Conservation (phyloP, 2,888 invertebrate genomes). For the Cryptocephalus moraei region DNA sequence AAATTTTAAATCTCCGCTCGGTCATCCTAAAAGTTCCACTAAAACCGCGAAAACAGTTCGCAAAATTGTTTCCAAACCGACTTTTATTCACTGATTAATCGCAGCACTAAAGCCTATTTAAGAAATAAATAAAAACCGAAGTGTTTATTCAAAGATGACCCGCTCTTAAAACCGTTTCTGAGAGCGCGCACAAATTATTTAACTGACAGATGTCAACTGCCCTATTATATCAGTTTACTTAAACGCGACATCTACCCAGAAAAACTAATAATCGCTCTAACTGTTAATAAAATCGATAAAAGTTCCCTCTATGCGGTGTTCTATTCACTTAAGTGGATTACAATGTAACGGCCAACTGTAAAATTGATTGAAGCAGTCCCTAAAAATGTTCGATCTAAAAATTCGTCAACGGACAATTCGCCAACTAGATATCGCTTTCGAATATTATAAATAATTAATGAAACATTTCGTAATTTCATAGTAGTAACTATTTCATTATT, state of each 20-base stretch:
- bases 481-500: no score
- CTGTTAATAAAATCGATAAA: no score
- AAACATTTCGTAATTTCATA: no score
- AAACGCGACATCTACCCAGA: not conserved
- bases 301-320: no score
- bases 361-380: no score
- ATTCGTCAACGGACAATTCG: no score
- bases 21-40: slow-evolving; percentile 39
- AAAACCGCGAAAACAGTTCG: not conserved
- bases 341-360: no score
- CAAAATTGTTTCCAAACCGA: not conserved
- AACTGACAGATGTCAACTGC: not conserved
- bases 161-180: not conserved
- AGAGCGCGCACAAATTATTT: not conserved
- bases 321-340: no score
- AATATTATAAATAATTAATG: no score
- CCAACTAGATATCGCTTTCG: no score
- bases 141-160: not conserved
- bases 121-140: not conserved
- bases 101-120: not conserved
- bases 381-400: no score
- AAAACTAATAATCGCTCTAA: no score
- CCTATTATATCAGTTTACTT: not conserved
- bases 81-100: not conserved
- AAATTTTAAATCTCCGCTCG: slow-evolving; percentile 48